These are phyloP conservation scores for Sarcoramphus papa DNA, from an alignment of 2,797 vertebrate species.

Conservation along the genomic window DNA sequence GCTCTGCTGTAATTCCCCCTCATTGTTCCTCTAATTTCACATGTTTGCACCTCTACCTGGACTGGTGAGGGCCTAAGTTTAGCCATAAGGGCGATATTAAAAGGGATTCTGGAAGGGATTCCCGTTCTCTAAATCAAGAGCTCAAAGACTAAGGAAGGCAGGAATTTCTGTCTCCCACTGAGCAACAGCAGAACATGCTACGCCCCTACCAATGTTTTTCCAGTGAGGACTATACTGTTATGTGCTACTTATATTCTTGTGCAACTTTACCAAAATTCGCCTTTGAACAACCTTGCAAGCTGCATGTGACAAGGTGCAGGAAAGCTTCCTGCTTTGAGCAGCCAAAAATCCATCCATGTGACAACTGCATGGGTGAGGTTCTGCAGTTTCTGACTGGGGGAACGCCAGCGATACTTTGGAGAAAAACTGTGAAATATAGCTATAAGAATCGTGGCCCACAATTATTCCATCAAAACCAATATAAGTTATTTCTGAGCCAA, in stretches of 20 bases:
- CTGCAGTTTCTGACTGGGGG: neutral
- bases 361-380: neutral
- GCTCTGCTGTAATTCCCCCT: neutral
- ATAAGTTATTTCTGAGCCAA: neutral
- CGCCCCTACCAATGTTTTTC: rapidly evolving
- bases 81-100: neutral
- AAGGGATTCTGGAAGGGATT: neutral
- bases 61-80: neutral
- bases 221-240: neutral
- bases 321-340: neutral
- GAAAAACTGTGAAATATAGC: neutral
- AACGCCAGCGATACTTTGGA: neutral
- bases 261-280: neutral
- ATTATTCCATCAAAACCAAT: neutral
- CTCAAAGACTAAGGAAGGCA: neutral
- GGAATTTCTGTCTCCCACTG: neutral
- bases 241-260: neutral
- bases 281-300: neutral
- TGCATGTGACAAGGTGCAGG: neutral
- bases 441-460: neutral
- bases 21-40: neutral
- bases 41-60: neutral
- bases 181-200: neutral
- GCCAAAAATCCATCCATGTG: neutral
- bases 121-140: neutral